Conservation (phyloP, 2,113 vertebrate species). For the Quiscalus mexicanus region DNA sequence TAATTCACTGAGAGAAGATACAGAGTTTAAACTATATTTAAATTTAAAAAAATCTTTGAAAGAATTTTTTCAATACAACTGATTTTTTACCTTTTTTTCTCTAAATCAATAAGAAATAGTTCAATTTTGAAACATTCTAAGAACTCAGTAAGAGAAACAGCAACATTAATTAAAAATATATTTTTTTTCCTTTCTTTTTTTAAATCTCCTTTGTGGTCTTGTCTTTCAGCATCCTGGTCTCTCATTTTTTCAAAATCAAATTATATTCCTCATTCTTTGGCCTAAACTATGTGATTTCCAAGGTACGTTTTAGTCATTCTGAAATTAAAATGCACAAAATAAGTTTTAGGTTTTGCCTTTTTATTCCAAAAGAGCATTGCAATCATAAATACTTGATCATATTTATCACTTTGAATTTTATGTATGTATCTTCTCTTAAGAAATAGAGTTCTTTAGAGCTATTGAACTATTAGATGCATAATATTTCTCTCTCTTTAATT, state of each 20-base stretch:
- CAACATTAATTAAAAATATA: not conserved
- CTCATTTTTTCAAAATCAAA: not conserved
- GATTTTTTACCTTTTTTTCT: not conserved
- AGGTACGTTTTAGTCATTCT: not conserved
- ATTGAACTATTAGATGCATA: not conserved
- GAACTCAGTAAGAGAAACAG: not conserved
- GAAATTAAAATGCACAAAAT: not conserved
- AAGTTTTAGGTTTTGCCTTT: not conserved
- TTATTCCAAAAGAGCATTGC: not conserved
- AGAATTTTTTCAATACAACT: not conserved
- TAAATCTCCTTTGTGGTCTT: not conserved
- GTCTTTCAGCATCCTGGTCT: not conserved
- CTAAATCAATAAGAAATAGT: not conserved
- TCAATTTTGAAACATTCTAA: not conserved
- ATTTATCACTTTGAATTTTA: not conserved
- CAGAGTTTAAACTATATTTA: not conserved
- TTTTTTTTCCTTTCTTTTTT: not conserved
- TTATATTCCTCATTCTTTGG: not conserved
- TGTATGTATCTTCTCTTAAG: not conserved
- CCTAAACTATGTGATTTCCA: not conserved
- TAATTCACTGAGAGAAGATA: accelerated
- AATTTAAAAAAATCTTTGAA: not conserved
- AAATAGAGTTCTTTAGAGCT: not conserved
- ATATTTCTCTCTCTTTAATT: not conserved
- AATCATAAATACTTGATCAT: not conserved